These are phyloP conservation scores for Mesocentrotus franciscanus DNA, from an alignment of 53 echinoderm and acorn worm species.

Conservation along the genomic window DNA sequence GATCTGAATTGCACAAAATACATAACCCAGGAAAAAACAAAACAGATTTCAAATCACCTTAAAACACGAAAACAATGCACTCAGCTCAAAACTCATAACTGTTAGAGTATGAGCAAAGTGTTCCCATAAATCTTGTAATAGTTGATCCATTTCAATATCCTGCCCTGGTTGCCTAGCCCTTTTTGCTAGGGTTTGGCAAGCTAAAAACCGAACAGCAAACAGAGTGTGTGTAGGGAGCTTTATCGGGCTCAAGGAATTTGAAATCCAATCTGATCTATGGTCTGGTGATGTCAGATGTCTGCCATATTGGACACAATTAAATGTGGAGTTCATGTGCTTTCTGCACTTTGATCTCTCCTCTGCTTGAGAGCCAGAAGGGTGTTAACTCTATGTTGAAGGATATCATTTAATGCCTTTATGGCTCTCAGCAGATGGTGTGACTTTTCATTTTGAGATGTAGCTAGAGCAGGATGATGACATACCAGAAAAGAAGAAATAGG, in stretches of 20 bases:
- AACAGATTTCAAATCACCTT: background rate
- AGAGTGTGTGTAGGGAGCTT: background rate
- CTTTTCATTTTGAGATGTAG: too few species aligned
- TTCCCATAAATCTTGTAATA: conserved; percentile 23
- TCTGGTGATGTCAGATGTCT: conserved; percentile 24
- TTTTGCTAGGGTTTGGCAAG: background rate
- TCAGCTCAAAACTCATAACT: conserved; percentile 32
- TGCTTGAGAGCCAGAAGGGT: background rate
- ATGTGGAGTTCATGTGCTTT: background rate
- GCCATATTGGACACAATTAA: background rate
- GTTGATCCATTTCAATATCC: conserved; percentile 33
- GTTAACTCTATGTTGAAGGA: background rate
- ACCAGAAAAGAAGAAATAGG: too few species aligned
- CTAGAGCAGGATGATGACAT: too few species aligned
- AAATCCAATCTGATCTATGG: conserved; percentile 31
- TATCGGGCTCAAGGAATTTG: background rate
- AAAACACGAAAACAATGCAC: conserved; percentile 20
- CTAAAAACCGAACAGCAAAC: conserved; percentile 12
- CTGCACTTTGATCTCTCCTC: conserved; percentile 39
- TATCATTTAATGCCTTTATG: too few species aligned
- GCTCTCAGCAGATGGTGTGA: too few species aligned
- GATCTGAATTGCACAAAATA: background rate
- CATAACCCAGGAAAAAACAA: background rate
- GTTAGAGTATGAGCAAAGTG: conserved; percentile 32
- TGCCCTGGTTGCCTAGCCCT: conserved; percentile 6